Base-by-base conservation (phyloP, 2,888 invertebrate genomes). In the Anorthoa munda region DNA sequence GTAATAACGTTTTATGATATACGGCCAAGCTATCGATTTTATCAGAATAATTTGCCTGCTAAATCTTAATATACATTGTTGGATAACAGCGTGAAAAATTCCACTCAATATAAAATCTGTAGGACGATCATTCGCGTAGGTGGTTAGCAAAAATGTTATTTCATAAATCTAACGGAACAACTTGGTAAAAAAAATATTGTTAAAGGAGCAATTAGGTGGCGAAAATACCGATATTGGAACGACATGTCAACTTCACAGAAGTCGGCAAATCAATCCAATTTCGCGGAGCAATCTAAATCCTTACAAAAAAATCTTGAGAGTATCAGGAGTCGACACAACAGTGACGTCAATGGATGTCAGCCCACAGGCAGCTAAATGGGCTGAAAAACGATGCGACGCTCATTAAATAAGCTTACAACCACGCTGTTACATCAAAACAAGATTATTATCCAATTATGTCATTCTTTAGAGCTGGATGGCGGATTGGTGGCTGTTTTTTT, bases 381-480 rank as follows among this genome's bases (percentile, higher is more conserved):
- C 64, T 75, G 76, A 83, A 77, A 84, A 78, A 73, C 69, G 67
- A 75, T 39, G 59, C 72, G 65, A 53, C 60, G 69, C 69, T 81
- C 65, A 55, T 74, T 81, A 75, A 67, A 82, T 79, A 81, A 82
- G 71, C 83, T 77, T 66, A 75, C 58, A 63, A 48, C 66, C 60
- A 73, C 66, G 64, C 23, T 80, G 63, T 61, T 13, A 72, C 72
- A 70, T 72, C 75, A 76, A 79, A 84, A 86, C 81, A 84, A 81
- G 66, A 82, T 75, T 76, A 81, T 77, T 74, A 77, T 84, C 71
- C 72, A 78, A 84, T 84, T 86, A 86, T 73, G 53, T 75, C 65
- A 71, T 17, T 72, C 58, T 67, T 51, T 58, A 48, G 48, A 66
- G 60, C 39, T 70, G n/a, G 55, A 71, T 66, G 55, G 59, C 45